Base-by-base conservation (phyloP, 2,113 vertebrate species). In the Chaetodon trifascialis region DNA sequence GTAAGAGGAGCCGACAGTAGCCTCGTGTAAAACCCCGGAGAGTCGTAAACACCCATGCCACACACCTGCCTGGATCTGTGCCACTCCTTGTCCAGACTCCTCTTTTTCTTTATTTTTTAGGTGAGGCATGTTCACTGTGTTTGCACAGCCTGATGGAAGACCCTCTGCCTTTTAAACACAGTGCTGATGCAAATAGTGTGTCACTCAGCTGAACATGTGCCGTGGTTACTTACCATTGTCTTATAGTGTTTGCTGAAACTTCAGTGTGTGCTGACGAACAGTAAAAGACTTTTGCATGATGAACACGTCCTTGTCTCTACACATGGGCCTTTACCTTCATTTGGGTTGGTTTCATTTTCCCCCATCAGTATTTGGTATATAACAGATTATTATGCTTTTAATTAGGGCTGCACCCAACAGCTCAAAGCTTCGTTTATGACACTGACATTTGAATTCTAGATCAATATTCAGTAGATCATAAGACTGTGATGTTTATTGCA, bases 31-130 rank as follows among this genome's bases (percentile, higher is more conserved):
- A 51, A 51, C 30, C 8, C 5, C 2, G 17, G n/a, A 30, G 52
- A 25, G 21, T 42, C 15, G 19, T 14, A 36, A 40, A 51, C 49
- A 12, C 6, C 38, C 36, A 23, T 30, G 54, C 7, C n/a, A 10
- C 44, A 44, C 55, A 74, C 54, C 40, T 55, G 47, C 30, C 49
- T 59, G 74, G 17, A 25, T 73, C 23, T 14, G 42, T 21, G 46
- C 19, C 75, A 51, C 67, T 83, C 54, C 34, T 60, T 15, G 2
- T 38, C 30, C 38, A 34, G 51, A 11, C n/a, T 42, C 49, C 21
- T 54, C n/a, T 30, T 58, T 75, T 30, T 74, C 56, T 81, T 81
- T 70, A 62, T 73, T 34, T 44, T 44, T 38, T 16, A 74, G 73
- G 73, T 49, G 73, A 70, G 49, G 16, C 21, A 9, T 46, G 75